Base-by-base conservation (phyloP, 2,113 vertebrate species). In the Sciurus niger region DNA sequence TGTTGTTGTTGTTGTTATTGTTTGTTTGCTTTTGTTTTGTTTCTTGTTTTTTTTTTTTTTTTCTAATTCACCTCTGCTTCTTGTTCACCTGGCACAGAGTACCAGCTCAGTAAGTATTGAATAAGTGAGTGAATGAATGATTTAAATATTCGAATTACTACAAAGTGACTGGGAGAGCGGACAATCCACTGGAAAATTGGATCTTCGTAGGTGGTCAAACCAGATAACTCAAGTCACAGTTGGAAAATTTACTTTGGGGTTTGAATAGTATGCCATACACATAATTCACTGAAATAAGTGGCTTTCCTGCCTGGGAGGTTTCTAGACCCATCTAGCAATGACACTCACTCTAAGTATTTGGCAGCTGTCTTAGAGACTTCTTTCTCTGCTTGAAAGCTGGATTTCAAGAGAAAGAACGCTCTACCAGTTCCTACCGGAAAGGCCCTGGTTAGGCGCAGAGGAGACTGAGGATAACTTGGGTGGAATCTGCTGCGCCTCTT, bases 201-300 rank as follows among this genome's bases (percentile, higher is more conserved):
- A 84, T 89, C 70, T 74, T 78, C 11, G 6, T 87, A 85, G 89
- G 96, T 94, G 79, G 90, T 74, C 95, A 97, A 96, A 92, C 94
- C 90, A 92, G 93, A 93, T 84, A 95, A 83, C 43, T 72, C 53
- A 84, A 95, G 79, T 89, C 89, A 91, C 83, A 85, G 85, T 79
- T 76, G 48, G 83, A 84, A 95, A 96, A 87, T 89, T 95, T 93
- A 87, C 34, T 97, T 90, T 91, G 70, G 67, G 51, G 46, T 87
- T 96, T 78, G 55, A 95, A n/a, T 88, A 94, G 72, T 92, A 32
- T 55, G 89, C 90, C n/a, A 37, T 79, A 77, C 40, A 96, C 74
- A 82, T 89, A 94, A 96, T 82, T 97, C 83, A 84, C 32, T 91
- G 17, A 77, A 97, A 86, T 84, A 67, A 95, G 78, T 90, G 90